Conservation (phyloP, 2,113 vertebrate genomes). For the Oreochromis tanganicae region DNA sequence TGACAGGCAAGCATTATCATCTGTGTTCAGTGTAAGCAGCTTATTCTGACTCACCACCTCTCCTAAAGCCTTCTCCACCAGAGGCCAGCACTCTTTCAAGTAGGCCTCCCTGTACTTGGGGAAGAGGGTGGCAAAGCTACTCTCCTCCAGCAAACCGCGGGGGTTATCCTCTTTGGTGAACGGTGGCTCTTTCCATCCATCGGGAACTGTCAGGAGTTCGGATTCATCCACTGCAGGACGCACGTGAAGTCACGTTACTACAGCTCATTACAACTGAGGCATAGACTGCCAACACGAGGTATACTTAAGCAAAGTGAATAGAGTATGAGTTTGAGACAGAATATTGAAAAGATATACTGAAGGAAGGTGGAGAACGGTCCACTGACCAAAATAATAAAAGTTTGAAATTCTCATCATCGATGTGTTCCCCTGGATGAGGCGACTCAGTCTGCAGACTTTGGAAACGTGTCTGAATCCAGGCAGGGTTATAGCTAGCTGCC, state of each 20-base stretch:
- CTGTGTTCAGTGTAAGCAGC: not conserved
- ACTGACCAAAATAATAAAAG: not conserved
- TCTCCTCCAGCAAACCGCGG: slow-evolving; percentile 88
- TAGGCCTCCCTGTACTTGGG: slow-evolving; percentile 94
- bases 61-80: slow-evolving; percentile 86
- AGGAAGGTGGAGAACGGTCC: rapidly evolving
- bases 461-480: not conserved
- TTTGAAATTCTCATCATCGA: not conserved
- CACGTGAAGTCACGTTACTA: not conserved
- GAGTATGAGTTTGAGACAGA: not conserved
- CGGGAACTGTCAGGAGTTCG: slow-evolving; percentile 88
- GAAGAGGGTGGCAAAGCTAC: slow-evolving; percentile 96
- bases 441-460: not conserved
- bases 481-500: not conserved
- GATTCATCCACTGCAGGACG: slow-evolving; percentile 53
- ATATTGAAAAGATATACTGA: rapidly evolving
- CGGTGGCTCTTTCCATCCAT: slow-evolving; percentile 88
- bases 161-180: slow-evolving; percentile 90
- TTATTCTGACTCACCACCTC: slow-evolving; percentile 75
- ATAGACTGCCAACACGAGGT: not conserved
- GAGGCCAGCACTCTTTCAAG: slow-evolving; percentile 92
- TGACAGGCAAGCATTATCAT: not conserved
- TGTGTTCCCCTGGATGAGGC: not conserved
- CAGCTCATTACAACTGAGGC: not conserved
- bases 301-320: not conserved